Conservation (phyloP, 1,140 invertebrate genomes). For the Lucilia sericata region DNA sequence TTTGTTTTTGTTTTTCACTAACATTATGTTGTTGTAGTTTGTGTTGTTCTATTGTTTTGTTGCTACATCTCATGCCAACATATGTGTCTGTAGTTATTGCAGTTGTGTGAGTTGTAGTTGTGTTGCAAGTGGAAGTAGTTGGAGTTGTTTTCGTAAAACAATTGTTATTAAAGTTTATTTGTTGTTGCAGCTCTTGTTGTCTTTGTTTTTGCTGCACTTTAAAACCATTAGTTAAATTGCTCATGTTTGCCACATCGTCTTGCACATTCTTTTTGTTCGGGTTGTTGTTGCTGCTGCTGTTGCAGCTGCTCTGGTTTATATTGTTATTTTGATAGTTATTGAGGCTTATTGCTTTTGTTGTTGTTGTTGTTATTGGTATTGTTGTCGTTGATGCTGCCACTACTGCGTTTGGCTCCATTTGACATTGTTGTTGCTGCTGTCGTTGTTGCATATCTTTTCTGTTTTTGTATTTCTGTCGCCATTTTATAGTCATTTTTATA, state of each 20-base stretch:
- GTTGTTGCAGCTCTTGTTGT: conserved; percentile 13
- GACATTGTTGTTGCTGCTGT: conserved; percentile 49
- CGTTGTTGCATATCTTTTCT: conserved; percentile 54
- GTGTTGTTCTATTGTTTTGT: neutral
- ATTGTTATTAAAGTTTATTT: neutral
- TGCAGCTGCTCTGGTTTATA: neutral
- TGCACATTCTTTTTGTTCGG: neutral
- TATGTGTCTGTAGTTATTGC: conserved; percentile 1
- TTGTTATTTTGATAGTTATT: neutral
- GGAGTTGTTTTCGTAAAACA: neutral
- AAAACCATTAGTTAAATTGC: conserved; percentile 19
- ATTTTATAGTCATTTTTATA: conserved; percentile 65
- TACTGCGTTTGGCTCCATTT: neutral
- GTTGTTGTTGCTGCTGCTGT: neutral
- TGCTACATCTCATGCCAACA: neutral
- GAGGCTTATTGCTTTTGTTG: conserved; percentile 17
- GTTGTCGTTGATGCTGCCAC: conserved; percentile 43
- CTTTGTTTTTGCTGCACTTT: conserved; percentile 5
- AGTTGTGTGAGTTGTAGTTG: neutral
- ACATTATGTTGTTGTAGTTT: neutral
- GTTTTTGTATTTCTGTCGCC: conserved; percentile 66
- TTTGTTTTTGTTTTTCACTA: neutral
- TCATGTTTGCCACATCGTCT: conserved; percentile 32
- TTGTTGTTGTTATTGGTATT: neutral
- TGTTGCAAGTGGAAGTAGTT: neutral